These are phyloP conservation scores for Empidonax traillii DNA, from an alignment of 2,113 vertebrate genomes.

Conservation along the genomic window DNA sequence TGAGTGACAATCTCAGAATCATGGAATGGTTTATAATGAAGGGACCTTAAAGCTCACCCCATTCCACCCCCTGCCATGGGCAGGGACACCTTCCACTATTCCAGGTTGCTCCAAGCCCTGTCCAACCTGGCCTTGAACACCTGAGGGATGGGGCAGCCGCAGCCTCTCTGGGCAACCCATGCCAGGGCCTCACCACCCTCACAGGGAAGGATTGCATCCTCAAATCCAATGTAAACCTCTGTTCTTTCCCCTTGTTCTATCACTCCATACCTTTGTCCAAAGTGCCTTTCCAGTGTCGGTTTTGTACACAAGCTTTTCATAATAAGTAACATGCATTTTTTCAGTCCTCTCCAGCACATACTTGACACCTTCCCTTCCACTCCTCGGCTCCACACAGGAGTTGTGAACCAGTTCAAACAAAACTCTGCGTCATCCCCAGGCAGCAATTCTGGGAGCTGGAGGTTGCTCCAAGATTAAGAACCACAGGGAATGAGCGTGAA, in stretches of 20 bases:
- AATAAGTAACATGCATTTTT: background rate
- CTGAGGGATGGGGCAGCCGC: background rate
- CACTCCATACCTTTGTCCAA: background rate
- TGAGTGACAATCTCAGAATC: background rate
- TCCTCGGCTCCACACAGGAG: background rate
- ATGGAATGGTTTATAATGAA: background rate
- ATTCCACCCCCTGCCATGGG: background rate
- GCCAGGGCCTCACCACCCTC: too few relatives aligned
- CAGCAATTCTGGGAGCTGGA: background rate
- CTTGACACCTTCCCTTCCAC: background rate
- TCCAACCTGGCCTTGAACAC: background rate
- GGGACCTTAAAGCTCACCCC: background rate
- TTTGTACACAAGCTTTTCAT: background rate
- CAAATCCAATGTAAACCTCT: background rate
- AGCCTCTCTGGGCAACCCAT: background rate
- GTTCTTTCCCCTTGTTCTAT: background rate
- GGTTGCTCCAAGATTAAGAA: background rate
- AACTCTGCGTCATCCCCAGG: background rate
- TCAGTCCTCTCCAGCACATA: background rate
- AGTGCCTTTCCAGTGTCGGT: background rate
- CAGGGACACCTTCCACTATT: background rate
- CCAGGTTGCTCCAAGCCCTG: background rate
- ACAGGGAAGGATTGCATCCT: accelerated
- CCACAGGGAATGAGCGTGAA: background rate
- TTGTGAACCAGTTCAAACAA: background rate